These are phyloP conservation scores for Cottus gobio DNA, from an alignment of 2,113 vertebrate species.

Conservation along the genomic window DNA sequence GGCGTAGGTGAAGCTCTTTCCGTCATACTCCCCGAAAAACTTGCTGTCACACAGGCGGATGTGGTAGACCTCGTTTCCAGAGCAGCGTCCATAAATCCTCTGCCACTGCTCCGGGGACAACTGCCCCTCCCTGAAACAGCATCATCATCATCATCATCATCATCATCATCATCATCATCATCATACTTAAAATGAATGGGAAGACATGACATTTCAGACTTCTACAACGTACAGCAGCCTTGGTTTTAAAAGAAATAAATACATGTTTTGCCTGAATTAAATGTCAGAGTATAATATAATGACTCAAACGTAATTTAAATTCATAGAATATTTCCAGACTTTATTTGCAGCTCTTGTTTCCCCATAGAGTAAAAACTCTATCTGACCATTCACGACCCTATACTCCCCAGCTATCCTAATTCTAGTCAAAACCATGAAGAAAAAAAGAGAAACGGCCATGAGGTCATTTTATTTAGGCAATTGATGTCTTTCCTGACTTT, in stretches of 20 bases:
- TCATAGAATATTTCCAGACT: neutral
- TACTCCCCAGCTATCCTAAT: neutral
- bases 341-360: slow-evolving; percentile 7
- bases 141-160: neutral
- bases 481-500: slow-evolving; percentile 17
- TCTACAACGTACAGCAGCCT: neutral
- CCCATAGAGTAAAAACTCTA: neutral
- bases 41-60: slow-evolving; percentile 96
- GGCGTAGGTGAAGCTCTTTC: slow-evolving; percentile 97
- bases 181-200: neutral
- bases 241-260: neutral
- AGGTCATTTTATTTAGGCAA: slow-evolving; percentile 2
- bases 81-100: slow-evolving; percentile 94
- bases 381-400: neutral
- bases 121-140: slow-evolving; percentile 91
- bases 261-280: neutral
- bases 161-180: neutral
- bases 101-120: slow-evolving; percentile 97
- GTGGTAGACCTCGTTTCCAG: slow-evolving; percentile 96
- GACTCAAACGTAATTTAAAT: neutral
- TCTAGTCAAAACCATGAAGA: neutral
- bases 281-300: neutral
- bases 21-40: slow-evolving; percentile 96
- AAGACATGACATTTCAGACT: neutral
- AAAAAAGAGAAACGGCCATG: neutral